Conservation (phyloP, 2,113 vertebrate genomes). For the Chiloscyllium plagiosum region DNA sequence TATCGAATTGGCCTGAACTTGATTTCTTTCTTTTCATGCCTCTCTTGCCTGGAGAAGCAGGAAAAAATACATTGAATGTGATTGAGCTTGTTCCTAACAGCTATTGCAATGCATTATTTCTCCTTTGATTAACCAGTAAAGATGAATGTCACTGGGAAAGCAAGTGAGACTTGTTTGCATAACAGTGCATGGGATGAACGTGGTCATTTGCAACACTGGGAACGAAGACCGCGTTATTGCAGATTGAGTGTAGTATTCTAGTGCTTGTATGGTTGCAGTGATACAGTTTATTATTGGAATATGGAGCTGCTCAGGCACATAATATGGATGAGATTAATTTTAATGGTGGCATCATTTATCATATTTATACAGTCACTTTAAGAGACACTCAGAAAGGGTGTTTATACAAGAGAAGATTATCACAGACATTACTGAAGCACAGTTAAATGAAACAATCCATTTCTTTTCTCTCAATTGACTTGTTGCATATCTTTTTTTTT, state of each 20-base stretch:
- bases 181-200: neutral
- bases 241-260: slow-evolving; percentile 17
- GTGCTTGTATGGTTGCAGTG: slow-evolving; percentile 18
- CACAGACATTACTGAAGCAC: slow-evolving; percentile 28
- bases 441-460: slow-evolving; percentile 34
- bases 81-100: neutral
- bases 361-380: slow-evolving; percentile 38
- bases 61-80: neutral
- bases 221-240: slow-evolving; percentile 28
- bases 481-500: slow-evolving; percentile 21
- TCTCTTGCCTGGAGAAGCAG: too few species aligned
- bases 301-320: slow-evolving; percentile 35
- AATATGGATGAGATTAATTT: slow-evolving; percentile 38
- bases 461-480: neutral
- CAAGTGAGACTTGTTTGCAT: neutral
- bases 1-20: neutral
- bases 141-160: slow-evolving; percentile 21
- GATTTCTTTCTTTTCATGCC: neutral
- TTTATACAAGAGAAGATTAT: slow-evolving; percentile 37
- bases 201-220: neutral
- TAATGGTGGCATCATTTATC: slow-evolving; percentile 36
- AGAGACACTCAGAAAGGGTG: slow-evolving; percentile 30
- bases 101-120: slow-evolving; percentile 13
- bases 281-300: slow-evolving; percentile 37
- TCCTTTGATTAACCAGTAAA: slow-evolving; percentile 12